A percentile compares a stretch with the other conserved stretches of the same genome.
phyloP scores from a whole-genome alignment of 1,140 invertebrate species.

The Cydia strobilella region DNA sequence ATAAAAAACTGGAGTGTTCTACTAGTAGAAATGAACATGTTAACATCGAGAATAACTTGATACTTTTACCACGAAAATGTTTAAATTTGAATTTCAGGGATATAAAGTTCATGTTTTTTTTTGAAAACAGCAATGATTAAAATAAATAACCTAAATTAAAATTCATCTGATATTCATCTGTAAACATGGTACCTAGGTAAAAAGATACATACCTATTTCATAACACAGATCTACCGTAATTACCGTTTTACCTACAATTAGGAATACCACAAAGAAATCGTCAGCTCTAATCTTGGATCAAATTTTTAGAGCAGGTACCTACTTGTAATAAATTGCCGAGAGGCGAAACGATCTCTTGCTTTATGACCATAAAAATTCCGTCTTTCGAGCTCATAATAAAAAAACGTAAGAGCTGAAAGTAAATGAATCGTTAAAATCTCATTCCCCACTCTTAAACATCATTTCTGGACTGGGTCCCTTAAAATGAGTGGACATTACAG shows the following conservation, averaged over 20 bases:
- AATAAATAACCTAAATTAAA: no score
- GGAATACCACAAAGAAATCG: not conserved
- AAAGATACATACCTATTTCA: no score
- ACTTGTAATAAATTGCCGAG: constrained; percentile 8
- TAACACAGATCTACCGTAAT: no score
- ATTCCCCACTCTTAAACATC: constrained; percentile 46
- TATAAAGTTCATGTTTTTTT: no score
- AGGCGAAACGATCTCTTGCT: constrained; percentile 23
- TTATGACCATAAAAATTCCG: constrained; percentile 37
- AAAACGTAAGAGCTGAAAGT: constrained; percentile 38
- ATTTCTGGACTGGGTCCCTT: constrained; percentile 42
- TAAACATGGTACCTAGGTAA: no score
- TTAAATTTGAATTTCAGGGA: no score
- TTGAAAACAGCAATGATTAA: no score
- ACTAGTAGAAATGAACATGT: no score
- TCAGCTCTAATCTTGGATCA: not conserved
- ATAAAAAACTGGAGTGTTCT: not conserved
- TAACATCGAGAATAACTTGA: no score
- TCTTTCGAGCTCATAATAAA: constrained; percentile 41
- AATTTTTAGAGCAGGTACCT: not conserved
- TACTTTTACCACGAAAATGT: no score
- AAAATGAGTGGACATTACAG: constrained; percentile 45
- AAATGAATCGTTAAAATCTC: constrained; percentile 56
- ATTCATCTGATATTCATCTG: no score
- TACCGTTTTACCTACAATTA: not conserved